phyloP scores from a whole-genome alignment of 2,888 invertebrate species.

The Tupiocoris notatus region DNA sequence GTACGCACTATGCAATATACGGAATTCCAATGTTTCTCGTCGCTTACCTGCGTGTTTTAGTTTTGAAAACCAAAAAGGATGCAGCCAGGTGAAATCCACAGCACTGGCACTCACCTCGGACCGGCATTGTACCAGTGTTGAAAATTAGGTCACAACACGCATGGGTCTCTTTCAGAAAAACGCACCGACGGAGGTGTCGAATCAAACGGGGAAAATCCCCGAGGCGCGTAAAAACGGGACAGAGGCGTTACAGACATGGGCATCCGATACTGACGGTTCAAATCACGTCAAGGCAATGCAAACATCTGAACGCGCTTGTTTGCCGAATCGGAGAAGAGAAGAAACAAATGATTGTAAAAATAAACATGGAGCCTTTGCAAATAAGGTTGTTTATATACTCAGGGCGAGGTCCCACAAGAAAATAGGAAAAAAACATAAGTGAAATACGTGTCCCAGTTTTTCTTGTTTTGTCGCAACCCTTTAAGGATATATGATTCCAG shows the following conservation, averaged over 20 bases:
- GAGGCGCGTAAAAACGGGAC: background rate
- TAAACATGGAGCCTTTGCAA: background rate
- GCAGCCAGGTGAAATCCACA: constrained; percentile 4
- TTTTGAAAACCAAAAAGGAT: background rate
- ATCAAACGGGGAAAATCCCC: background rate
- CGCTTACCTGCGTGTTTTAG: background rate
- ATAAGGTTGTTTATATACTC: background rate
- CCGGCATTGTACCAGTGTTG: background rate
- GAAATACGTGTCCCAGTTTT: too few species aligned
- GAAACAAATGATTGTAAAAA: background rate
- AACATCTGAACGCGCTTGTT: background rate
- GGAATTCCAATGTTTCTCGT: background rate
- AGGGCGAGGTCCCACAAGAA: background rate
- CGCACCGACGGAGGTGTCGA: too few species aligned
- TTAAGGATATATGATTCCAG: too few species aligned
- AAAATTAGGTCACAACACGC: background rate
- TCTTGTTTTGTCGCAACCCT: too few species aligned
- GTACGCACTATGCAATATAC: background rate
- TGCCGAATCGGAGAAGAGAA: background rate
- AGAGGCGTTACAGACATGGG: background rate
- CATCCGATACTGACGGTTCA: background rate
- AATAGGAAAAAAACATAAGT: background rate
- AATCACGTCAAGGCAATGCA: background rate
- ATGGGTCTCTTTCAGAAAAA: too few species aligned
- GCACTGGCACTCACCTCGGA: constrained; percentile 1